Percentiles rank a stretch among this genome's conserved stretches.
Conservation (phyloP, 2,888 invertebrate species). For the Dione vanillae region DNA sequence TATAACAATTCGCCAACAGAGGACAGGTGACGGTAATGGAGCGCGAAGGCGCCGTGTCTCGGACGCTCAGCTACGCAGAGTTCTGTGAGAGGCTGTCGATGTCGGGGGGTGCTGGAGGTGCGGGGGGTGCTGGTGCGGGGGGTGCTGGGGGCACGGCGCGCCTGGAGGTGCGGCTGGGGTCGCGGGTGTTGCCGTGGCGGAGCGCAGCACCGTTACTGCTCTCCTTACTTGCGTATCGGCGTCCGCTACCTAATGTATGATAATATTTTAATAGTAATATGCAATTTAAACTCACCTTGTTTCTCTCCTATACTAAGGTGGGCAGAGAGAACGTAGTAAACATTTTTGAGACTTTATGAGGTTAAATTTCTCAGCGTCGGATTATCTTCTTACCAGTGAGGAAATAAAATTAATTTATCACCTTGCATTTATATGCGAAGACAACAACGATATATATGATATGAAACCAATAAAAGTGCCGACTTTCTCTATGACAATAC, state of each 20-base stretch:
- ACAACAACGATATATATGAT: too few species aligned
- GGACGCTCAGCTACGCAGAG: conserved; percentile 76
- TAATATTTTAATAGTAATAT: background rate
- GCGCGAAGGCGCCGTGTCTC: conserved; percentile 72
- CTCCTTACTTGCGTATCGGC: conserved; percentile 93
- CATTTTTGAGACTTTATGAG: background rate
- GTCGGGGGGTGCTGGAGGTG: conserved; percentile 91
- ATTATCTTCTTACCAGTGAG: background rate
- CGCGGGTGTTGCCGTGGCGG: conserved; percentile 95
- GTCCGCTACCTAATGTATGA: conserved; percentile 90
- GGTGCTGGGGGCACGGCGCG: conserved; percentile 95
- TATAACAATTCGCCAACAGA: conserved; percentile 61
- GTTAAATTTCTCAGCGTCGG: background rate
- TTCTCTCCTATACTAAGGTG: background rate
- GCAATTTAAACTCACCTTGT: background rate
- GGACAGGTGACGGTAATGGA: conserved; percentile 76
- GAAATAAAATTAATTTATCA: background rate
- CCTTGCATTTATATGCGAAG: background rate
- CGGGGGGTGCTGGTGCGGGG: conserved; percentile 93
- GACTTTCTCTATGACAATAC: too few species aligned
- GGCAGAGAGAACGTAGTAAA: background rate
- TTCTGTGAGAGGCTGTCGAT: conserved; percentile 84
- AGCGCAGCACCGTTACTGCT: conserved; percentile 96
- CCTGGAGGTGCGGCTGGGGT: conserved; percentile 91
- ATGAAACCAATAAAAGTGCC: too few species aligned